These are phyloP conservation scores for Drosophila santomea DNA, from an alignment of 1,140 invertebrate genomes.

Conservation along the genomic window DNA sequence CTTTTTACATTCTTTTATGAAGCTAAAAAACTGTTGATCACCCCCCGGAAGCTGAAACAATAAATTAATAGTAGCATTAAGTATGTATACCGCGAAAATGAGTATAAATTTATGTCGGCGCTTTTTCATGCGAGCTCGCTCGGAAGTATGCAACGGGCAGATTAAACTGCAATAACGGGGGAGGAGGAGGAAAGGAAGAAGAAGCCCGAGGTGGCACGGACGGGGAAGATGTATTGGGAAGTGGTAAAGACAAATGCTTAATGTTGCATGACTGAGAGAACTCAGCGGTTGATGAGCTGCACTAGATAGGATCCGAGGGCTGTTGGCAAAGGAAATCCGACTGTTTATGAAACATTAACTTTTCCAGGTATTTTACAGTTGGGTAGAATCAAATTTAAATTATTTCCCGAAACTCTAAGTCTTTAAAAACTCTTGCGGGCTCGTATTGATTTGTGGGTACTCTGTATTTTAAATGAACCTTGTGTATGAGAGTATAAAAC, in stretches of 20 bases:
- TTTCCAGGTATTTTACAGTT: conserved; percentile 7
- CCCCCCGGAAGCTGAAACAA: conserved; percentile 47
- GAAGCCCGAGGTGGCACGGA: no score
- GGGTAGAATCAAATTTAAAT: not conserved
- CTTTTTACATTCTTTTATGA: no score
- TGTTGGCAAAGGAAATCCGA: conserved; percentile 21
- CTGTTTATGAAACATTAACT: conserved; percentile 31
- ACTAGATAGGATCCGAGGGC: conserved; percentile 1
- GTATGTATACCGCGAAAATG: conserved; percentile 67
- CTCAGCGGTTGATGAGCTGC: conserved; percentile 30
- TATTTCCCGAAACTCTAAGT: not conserved
- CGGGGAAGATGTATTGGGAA: conserved; percentile 8
- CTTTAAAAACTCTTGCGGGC: not conserved
- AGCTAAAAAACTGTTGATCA: not conserved
- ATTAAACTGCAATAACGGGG: conserved; percentile 38
- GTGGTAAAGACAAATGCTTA: conserved; percentile 59
- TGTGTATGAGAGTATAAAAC: not conserved
- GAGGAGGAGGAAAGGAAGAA: not conserved
- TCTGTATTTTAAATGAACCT: not conserved
- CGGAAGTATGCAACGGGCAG: conserved; percentile 33
- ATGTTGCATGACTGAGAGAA: conserved; percentile 50
- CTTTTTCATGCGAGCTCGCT: conserved; percentile 46
- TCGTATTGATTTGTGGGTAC: not conserved
- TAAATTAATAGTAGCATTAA: conserved; percentile 73
- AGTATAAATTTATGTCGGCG: conserved; percentile 60